phyloP scores from a whole-genome alignment of 1,140 invertebrate species.

The Theocolax elegans region DNA sequence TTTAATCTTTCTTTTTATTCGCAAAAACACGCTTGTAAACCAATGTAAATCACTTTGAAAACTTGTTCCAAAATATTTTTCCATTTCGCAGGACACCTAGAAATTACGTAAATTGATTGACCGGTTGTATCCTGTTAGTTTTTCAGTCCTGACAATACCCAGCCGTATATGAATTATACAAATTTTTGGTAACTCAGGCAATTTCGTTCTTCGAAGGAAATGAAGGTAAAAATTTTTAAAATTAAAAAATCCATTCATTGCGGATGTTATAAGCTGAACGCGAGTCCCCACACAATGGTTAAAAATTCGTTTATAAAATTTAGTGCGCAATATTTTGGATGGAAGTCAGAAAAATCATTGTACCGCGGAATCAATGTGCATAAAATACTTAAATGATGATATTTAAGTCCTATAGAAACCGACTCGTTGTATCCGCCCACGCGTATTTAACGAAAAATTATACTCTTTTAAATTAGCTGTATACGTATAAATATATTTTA shows the following conservation, averaged over 20 bases:
- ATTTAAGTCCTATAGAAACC: neutral
- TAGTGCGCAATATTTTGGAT: constrained; percentile 14
- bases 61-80: too few relatives aligned
- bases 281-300: neutral
- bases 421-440: constrained; percentile 18
- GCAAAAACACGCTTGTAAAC: neutral
- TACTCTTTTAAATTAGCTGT: constrained; percentile 33
- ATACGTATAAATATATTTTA: neutral
- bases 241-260: neutral
- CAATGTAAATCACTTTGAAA: neutral
- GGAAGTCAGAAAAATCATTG: constrained; percentile 5
- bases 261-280: neutral
- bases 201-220: neutral
- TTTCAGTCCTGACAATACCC: too few relatives aligned
- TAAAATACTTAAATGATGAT: constrained; percentile 22
- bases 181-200: too few relatives aligned
- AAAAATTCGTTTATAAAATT: constrained; percentile 12
- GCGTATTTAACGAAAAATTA: constrained; percentile 31
- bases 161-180: neutral
- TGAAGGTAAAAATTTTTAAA: neutral
- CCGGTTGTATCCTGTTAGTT: too few relatives aligned
- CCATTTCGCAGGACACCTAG: too few relatives aligned
- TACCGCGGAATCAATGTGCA: neutral
- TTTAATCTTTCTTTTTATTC: too few relatives aligned
- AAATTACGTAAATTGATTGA: too few relatives aligned